These are phyloP conservation scores for Azorinus chamasolen DNA, from an alignment of 2,888 invertebrate genomes.

Conservation along the genomic window DNA sequence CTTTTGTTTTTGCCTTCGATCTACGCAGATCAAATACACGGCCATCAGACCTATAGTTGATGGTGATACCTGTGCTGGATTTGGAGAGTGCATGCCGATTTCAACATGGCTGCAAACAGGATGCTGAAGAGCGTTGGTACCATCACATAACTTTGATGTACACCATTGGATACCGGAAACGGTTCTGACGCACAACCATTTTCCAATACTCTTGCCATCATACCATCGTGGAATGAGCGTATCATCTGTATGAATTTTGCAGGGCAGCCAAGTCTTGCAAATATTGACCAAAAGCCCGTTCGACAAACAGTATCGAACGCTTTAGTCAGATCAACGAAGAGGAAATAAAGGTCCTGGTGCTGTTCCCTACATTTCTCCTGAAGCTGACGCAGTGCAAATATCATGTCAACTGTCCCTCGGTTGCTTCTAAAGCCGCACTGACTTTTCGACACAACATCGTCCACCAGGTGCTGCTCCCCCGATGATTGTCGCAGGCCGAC, in stretches of 20 bases:
- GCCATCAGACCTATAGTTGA: constrained; percentile 9
- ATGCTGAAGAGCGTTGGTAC: constrained; percentile 10
- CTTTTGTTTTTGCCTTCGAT: constrained; percentile 10
- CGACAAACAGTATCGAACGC: constrained; percentile 5
- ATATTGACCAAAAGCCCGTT: background rate
- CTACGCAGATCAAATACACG: constrained; percentile 7
- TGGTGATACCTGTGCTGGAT: background rate
- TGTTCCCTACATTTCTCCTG: background rate
- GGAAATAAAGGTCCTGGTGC: constrained; percentile 2
- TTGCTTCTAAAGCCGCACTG: background rate
- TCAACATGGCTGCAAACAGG: constrained; percentile 2
- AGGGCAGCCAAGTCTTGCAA: background rate
- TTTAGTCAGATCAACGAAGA: background rate
- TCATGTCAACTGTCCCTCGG: constrained; percentile 4
- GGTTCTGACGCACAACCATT: background rate
- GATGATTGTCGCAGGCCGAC: background rate
- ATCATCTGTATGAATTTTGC: constrained; percentile 4
- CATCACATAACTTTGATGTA: constrained; percentile 6
- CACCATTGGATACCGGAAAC: constrained; percentile 12
- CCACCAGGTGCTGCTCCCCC: background rate
- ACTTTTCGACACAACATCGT: background rate
- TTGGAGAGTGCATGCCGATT: background rate
- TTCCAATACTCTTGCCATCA: background rate
- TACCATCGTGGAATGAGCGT: background rate
- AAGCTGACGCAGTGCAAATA: background rate